These are phyloP conservation scores for Diploptera punctata DNA, from an alignment of 2,888 invertebrate species.

Conservation along the genomic window DNA sequence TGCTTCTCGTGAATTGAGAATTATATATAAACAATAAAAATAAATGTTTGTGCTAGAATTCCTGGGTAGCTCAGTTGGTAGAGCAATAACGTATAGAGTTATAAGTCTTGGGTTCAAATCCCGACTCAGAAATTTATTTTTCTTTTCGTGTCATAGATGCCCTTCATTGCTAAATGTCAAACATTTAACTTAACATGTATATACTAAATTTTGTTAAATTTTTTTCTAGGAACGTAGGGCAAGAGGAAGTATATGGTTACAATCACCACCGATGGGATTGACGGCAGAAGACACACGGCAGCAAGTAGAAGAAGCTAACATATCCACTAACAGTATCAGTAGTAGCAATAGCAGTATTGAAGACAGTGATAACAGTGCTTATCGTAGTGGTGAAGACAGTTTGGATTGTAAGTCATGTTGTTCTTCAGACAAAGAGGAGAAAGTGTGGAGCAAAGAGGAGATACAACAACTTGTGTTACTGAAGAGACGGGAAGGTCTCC, in stretches of 20 bases:
- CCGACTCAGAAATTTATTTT: too few species aligned
- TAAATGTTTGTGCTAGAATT: too few species aligned
- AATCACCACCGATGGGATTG: constrained; percentile 26
- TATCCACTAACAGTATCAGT: constrained; percentile 17
- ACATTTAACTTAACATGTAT: too few species aligned
- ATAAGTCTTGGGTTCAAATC: too few species aligned
- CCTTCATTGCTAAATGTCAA: too few species aligned
- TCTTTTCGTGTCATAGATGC: too few species aligned
- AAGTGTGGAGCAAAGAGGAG: constrained; percentile 50
- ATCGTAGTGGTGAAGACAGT: neutral
- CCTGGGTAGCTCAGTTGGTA: too few species aligned
- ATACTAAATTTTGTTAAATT: too few species aligned
- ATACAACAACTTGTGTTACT: constrained; percentile 32
- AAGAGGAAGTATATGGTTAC: constrained; percentile 23
- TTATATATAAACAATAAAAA: too few species aligned
- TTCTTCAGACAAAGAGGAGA: constrained; percentile 34
- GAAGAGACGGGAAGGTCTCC: constrained; percentile 55
- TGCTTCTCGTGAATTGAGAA: too few species aligned
- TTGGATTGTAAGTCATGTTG: neutral
- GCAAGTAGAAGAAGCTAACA: constrained; percentile 21
- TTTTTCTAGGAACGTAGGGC: constrained; percentile 25
- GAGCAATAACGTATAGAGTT: too few species aligned
- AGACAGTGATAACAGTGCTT: neutral
- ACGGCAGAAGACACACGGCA: constrained; percentile 28
- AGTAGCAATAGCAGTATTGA: constrained; percentile 14